Base-by-base conservation (phyloP, 2,113 vertebrate genomes). In the Dascyllus trimaculatus region DNA sequence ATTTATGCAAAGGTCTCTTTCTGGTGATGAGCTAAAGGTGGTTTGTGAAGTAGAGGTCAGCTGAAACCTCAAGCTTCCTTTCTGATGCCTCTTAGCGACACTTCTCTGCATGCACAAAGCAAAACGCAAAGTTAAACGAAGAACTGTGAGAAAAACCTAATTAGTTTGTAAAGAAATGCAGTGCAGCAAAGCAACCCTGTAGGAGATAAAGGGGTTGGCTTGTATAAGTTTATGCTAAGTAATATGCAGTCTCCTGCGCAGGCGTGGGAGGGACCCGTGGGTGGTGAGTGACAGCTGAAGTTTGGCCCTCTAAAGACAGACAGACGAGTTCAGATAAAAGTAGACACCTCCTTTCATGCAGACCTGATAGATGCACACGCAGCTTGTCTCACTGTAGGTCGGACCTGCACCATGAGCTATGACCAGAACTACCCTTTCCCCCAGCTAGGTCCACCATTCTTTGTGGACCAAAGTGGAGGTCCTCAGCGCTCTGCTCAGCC, bases 401-500 rank as follows among this genome's bases (percentile, higher is more conserved):
- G 64, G 65, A 81, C 72, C 52, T 74, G 62, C 87, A 88, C 21
- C 72, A 89, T 93, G 87, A 93, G 64, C 82, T 61, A 18, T 38
- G 81, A 90, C 48, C 89, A 86, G 75, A 86, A 4, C 38, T 84
- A 88, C 29, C 90, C 91, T 0, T 71, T 75, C 49, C 92, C 90
- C 6, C 83, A 91, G 73, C 84, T 90, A n/a, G n/a, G n/a, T n/a
- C n/a, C n/a, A n/a, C n/a, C n/a, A 57, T 92, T 90, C 48, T 59
- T 85, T 0, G 89, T 92, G 79, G 84, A 93, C 21, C 38, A 43
- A n/a, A 70, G 69, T 0, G 81, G 78, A 13, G 49, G 43, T 49
- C 19, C 0, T 0, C 80, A 53, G 15, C 15, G 38, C 8, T 26
- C 80, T 0, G 38, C 1, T 6, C 68, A 84, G 32, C 54, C 63